A percentile compares a stretch with the other conserved stretches of the same genome.
Conservation (phyloP, 2,113 vertebrate species). For the Gnathonemus longibarbis region DNA sequence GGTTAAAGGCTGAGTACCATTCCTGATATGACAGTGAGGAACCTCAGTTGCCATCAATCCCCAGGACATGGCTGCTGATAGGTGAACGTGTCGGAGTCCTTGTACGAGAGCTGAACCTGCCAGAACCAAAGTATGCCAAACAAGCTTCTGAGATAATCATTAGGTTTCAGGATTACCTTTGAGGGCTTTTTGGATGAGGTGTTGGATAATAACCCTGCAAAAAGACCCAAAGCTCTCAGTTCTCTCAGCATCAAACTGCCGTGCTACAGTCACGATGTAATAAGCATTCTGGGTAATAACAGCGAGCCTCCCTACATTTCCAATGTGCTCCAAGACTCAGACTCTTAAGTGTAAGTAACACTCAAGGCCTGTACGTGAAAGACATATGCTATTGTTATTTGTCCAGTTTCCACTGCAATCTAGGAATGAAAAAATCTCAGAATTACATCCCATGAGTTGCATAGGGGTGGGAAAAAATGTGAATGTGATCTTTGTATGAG, state of each 20-base stretch:
- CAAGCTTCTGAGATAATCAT: not conserved
- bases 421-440: not conserved
- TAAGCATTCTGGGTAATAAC: not conserved
- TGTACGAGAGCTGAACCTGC: not conserved
- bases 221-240: not conserved
- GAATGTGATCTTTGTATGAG: not conserved
- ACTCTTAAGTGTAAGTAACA: not conserved
- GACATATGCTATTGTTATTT: not conserved
- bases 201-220: not conserved
- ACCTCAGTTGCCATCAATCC: not conserved
- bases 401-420: not conserved
- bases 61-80: not conserved
- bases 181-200: not conserved
- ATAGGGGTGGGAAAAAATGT: not conserved
- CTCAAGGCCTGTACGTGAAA: not conserved
- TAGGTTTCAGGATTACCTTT: not conserved
- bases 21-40: not conserved
- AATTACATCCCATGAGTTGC: not conserved
- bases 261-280: not conserved
- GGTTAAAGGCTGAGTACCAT: not conserved
- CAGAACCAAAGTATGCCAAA: not conserved
- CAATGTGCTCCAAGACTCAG: not conserved
- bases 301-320: not conserved
- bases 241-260: not conserved
- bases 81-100: not conserved